phyloP scores from a whole-genome alignment of 2,797 vertebrate genomes.

The Clamator glandarius region DNA sequence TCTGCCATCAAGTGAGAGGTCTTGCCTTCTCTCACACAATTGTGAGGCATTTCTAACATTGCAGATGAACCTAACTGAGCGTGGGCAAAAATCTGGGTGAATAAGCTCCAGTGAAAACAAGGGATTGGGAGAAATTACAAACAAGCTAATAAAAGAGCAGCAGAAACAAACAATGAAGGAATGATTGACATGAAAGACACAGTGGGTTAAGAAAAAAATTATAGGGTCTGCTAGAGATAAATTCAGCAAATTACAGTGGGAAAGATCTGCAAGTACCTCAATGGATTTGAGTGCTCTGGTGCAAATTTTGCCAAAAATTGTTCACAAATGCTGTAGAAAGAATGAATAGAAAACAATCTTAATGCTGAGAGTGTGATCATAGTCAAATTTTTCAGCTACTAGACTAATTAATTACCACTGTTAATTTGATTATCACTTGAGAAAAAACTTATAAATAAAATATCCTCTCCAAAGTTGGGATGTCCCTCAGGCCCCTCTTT shows the following conservation, averaged over 20 bases:
- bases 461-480: background rate
- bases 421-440: slow-evolving; percentile 26
- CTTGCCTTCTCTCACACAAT: background rate
- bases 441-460: slow-evolving; percentile 28
- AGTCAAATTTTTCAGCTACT: background rate
- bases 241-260: background rate
- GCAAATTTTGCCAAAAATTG: background rate
- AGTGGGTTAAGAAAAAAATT: background rate
- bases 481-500: background rate
- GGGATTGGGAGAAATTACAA: background rate
- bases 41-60: background rate
- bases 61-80: background rate
- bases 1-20: background rate
- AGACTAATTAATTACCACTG: slow-evolving; percentile 7
- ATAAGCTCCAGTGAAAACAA: background rate
- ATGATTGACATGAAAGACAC: background rate
- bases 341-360: background rate
- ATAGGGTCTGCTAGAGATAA: background rate
- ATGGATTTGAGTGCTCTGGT: background rate
- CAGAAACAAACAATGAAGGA: background rate
- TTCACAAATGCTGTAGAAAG: background rate
- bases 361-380: background rate
- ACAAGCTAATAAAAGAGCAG: background rate
- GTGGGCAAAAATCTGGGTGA: background rate
- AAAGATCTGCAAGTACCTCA: background rate